Base-by-base conservation (phyloP, 2,113 vertebrate genomes). In the Cyphomyrus discorhynchus region DNA sequence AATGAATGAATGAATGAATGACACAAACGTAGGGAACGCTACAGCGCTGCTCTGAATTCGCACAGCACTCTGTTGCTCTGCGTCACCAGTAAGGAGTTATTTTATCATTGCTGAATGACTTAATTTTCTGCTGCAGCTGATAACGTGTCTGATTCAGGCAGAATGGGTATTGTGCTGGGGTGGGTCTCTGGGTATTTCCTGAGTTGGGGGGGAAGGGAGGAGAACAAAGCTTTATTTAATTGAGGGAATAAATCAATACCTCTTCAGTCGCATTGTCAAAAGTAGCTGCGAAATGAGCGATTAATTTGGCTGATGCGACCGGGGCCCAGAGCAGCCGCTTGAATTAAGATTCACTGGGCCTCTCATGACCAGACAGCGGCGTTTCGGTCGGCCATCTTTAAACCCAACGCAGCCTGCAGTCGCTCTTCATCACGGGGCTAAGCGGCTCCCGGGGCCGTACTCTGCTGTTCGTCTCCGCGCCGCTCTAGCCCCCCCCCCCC, bases 211-310 rank as follows among this genome's bases (percentile, higher is more conserved):
- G 82, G 82, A 9, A 52, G 86, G 53, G 52, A 82, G 86, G 89
- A 87, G 90, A 83, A 93, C 93, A 94, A 93, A 94, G 92, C 95
- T 93, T 93, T 95, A 94, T 95, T 95, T 96, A 95, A 96, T 95
- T 93, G 94, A 95, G 94, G 95, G 94, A 94, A 95, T 93, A 93
- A 95, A 95, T 96, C 95, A 94, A 95, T 95, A 95, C 93, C 92
- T 92, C 92, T 91, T 92, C 87, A 92, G 94, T 93, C 91, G 89
- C 93, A 93, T 93, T 94, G 92, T 94, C 94, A 95, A 92, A 94
- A 92, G 89, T 91, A 80, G 66, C 13, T 92, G 91, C 77, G 89
- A 94, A 94, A 93, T 93, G 86, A 93, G 93, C 93, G 93, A 91
- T 93, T 94, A 91, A 91, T 95, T 94, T 94, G 94, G 91, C 93